phyloP scores from a whole-genome alignment of 2,797 vertebrate genomes.

The Chelmon rostratus region DNA sequence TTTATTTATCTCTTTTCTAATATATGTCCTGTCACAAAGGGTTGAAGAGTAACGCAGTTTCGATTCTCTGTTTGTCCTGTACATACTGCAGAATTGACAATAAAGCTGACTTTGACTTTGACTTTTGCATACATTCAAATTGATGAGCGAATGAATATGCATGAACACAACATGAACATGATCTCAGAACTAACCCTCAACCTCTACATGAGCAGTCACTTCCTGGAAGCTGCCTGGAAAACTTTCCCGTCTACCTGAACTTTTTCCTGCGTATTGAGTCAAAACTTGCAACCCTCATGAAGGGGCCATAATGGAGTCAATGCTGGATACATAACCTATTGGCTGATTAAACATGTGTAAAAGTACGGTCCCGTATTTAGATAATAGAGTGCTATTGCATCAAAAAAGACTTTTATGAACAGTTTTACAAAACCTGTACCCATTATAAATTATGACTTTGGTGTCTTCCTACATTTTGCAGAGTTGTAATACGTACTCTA shows the following conservation, averaged over 20 bases:
- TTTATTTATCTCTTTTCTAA: no score
- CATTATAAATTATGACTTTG: neutral
- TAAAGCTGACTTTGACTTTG: no score
- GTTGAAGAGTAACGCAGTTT: no score
- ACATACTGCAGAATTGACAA: no score
- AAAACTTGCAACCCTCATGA: slow-evolving; percentile 13
- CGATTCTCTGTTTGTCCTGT: no score
- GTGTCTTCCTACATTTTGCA: neutral
- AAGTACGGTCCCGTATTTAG: neutral
- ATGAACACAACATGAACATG: slow-evolving; percentile 5
- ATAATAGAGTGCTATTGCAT: neutral
- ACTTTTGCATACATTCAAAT: neutral
- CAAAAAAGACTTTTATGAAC: neutral
- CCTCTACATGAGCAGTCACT: neutral
- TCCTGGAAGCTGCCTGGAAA: slow-evolving; percentile 20
- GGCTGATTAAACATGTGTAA: neutral
- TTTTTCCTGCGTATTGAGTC: slow-evolving; percentile 4
- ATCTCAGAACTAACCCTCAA: slow-evolving; percentile 19
- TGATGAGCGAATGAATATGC: neutral
- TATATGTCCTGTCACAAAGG: no score
- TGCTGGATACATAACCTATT: slow-evolving; percentile 9
- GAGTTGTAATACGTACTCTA: neutral
- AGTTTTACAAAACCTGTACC: neutral
- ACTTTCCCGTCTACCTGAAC: neutral
- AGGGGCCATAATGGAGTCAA: slow-evolving; percentile 4